These are phyloP conservation scores for Heliornis fulica DNA, from an alignment of 2,113 vertebrate genomes.

Conservation along the genomic window DNA sequence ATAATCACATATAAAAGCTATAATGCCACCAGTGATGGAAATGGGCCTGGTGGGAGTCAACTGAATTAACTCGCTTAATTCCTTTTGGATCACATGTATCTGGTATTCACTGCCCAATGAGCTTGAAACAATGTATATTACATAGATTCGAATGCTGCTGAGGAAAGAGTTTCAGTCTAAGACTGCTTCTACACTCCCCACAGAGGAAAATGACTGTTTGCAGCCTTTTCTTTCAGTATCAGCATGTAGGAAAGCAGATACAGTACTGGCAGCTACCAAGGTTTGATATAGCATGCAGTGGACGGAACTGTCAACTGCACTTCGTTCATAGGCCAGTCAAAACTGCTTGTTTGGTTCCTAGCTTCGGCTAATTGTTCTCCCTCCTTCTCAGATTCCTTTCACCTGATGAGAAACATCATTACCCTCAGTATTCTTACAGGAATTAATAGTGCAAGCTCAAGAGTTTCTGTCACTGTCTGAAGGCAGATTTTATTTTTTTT, in stretches of 20 bases:
- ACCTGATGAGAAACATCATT: neutral
- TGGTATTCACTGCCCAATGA: neutral
- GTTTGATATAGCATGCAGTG: neutral
- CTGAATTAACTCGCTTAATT: neutral
- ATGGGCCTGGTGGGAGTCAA: neutral
- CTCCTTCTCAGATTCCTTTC: neutral
- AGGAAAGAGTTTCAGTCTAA: neutral
- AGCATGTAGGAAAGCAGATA: neutral
- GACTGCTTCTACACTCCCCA: neutral
- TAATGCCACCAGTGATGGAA: neutral
- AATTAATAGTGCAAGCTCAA: neutral
- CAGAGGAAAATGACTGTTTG: neutral
- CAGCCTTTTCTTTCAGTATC: neutral
- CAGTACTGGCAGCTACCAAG: neutral
- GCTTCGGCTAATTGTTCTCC: neutral
- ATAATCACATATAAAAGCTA: neutral
- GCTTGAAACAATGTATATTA: neutral
- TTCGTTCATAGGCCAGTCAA: neutral
- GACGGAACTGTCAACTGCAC: neutral
- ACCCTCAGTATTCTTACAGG: neutral
- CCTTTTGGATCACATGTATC: neutral
- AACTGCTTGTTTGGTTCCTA: neutral
- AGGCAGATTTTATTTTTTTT: neutral
- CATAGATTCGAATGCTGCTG: neutral
- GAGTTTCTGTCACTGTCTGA: neutral